Conservation (phyloP, 2,113 vertebrate species). For the Nycticebus coucang region DNA sequence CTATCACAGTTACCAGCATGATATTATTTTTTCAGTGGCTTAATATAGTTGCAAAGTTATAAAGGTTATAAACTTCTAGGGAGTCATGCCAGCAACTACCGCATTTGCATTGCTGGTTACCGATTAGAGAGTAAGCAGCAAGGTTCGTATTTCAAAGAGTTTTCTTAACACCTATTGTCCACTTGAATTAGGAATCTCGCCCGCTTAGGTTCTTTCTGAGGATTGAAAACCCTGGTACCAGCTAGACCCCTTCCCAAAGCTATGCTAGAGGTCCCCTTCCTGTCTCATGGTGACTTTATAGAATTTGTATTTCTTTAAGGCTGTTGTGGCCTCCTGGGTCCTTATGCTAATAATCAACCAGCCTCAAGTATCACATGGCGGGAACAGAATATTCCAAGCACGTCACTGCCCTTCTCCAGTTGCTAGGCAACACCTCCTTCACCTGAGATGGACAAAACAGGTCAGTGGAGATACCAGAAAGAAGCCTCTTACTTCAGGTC, state of each 20-base stretch:
- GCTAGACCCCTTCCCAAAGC: background rate
- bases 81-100: background rate
- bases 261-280: background rate
- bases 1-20: background rate
- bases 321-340: background rate
- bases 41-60: background rate
- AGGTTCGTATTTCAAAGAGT: conserved; percentile 55
- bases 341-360: conserved; percentile 49
- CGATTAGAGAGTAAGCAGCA: conserved; percentile 22
- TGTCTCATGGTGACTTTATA: background rate
- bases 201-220: background rate
- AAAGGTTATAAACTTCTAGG: background rate
- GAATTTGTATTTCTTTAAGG: background rate
- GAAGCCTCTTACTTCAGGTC: conserved; percentile 43
- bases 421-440: conserved; percentile 56
- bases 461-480: conserved; percentile 34
- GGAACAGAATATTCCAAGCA: conserved; percentile 34
- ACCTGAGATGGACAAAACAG: conserved; percentile 31
- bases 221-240: background rate
- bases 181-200: background rate
- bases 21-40: background rate
- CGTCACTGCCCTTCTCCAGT: conserved; percentile 15
- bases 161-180: conserved; percentile 23
- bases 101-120: background rate
- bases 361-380: conserved; percentile 19